phyloP scores from a whole-genome alignment of 2,797 vertebrate species.

The Gouania willdenowi region DNA sequence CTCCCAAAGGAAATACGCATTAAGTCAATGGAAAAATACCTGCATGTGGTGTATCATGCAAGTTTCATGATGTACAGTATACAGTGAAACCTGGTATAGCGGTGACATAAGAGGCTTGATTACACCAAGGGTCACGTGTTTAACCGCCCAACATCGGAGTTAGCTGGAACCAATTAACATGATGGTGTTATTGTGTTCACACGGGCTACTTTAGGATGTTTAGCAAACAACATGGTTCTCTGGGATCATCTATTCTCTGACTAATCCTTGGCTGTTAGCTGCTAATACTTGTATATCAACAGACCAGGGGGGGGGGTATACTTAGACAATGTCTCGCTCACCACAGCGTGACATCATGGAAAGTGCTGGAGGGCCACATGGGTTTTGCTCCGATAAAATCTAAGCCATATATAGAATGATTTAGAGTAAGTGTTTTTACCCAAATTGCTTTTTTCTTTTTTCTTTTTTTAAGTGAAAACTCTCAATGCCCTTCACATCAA shows the following conservation, averaged over 20 bases:
- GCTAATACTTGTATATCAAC: slow-evolving; percentile 64
- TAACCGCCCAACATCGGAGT: slow-evolving; percentile 19
- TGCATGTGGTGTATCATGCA: slow-evolving; percentile 29
- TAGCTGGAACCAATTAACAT: slow-evolving; percentile 34
- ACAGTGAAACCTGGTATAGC: slow-evolving; percentile 22
- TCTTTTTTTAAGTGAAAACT: not conserved
- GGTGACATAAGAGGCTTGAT: slow-evolving; percentile 42
- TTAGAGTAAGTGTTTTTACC: not conserved
- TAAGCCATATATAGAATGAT: slow-evolving; percentile 25
- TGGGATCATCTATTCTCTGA: slow-evolving; percentile 35
- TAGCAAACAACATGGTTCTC: slow-evolving; percentile 34
- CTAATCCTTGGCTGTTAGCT: slow-evolving; percentile 59
- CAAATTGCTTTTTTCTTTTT: too few species aligned
- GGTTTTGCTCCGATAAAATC: slow-evolving; percentile 5
- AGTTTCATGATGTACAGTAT: slow-evolving; percentile 48
- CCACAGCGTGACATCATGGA: slow-evolving; percentile 37
- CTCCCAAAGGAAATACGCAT: not conserved
- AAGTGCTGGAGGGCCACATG: slow-evolving; percentile 19
- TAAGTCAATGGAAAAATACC: slow-evolving; percentile 33
- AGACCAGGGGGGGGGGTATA: not conserved
- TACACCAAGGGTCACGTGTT: slow-evolving; percentile 31
- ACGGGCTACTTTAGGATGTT: slow-evolving; percentile 46
- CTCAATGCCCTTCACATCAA: not conserved
- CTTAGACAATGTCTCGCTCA: slow-evolving; percentile 7
- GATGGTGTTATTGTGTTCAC: slow-evolving; percentile 35